Evolutionary conservation across 2,113 vertebrate genomes (phyloP).

Genomic region (Hippocampus mohnikei): DNA sequence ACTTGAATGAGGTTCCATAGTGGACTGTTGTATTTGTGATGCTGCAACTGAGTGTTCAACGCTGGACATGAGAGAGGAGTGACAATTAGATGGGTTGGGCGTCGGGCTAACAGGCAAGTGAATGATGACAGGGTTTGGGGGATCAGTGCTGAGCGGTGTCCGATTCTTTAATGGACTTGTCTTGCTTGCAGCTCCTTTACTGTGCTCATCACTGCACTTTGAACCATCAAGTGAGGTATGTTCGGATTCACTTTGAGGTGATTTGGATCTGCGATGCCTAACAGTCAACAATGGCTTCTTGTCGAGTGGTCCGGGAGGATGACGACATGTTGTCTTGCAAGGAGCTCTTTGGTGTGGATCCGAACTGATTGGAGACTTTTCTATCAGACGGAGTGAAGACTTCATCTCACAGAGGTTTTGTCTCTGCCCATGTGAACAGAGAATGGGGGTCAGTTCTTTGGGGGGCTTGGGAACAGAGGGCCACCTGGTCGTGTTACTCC

Average conservation of each 20-base stretch:
- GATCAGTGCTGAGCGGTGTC: conserved; percentile 45
- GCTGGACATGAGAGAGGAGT: conserved; percentile 7
- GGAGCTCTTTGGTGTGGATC: neutral
- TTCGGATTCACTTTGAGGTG: conserved; percentile 11
- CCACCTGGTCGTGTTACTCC: conserved; percentile 78
- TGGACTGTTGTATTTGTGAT: neutral
- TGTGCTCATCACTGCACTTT: neutral
- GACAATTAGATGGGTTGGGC: neutral
- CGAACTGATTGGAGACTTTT: neutral
- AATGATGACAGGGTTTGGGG: conserved; percentile 69
- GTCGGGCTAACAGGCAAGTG: conserved; percentile 29
- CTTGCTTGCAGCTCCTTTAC: neutral
- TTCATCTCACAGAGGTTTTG: conserved; percentile 17
- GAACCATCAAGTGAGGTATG: conserved; percentile 11
- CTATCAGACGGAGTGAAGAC: neutral
- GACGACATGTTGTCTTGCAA: neutral
- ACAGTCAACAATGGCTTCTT: neutral
- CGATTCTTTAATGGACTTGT: conserved; percentile 45
- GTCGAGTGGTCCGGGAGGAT: conserved; percentile 1
- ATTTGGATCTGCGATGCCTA: conserved; percentile 2
- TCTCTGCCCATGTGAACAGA: conserved; percentile 70
- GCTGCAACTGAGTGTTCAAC: conserved; percentile 1
- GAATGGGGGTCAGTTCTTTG: conserved; percentile 79
- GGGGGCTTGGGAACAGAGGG: conserved; percentile 80
- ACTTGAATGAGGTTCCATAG: neutral